Evolutionary conservation across 1,140 invertebrate species (phyloP).

Genomic region (Zaprionus nigranus): DNA sequence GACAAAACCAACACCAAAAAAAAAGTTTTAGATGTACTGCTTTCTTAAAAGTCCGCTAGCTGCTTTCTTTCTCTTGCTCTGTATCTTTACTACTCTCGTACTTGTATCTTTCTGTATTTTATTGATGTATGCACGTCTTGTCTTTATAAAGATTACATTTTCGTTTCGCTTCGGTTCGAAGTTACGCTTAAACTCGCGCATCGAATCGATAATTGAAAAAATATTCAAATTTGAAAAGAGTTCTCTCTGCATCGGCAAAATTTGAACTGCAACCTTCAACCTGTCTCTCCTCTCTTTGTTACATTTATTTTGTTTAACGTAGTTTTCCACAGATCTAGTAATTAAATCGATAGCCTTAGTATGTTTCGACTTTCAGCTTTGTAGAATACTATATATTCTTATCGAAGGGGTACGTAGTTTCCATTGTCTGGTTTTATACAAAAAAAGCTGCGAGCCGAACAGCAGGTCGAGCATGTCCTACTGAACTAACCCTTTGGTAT

Average conservation of each 20-base stretch:
- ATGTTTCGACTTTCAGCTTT: slow-evolving; percentile 34
- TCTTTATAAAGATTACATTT: slow-evolving; percentile 46
- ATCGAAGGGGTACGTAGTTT: slow-evolving; percentile 57
- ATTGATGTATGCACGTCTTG: slow-evolving; percentile 68
- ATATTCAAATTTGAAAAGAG: slow-evolving; percentile 74
- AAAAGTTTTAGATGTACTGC: slow-evolving; percentile 47
- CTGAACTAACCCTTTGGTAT: slow-evolving; percentile 16
- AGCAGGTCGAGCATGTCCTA: slow-evolving; percentile 43
- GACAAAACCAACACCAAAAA: slow-evolving; percentile 32
- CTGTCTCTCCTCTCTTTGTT: slow-evolving; percentile 22
- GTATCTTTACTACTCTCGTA: slow-evolving; percentile 10
- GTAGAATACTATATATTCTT: slow-evolving; percentile 47
- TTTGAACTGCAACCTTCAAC: slow-evolving; percentile 47
- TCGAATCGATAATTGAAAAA: slow-evolving; percentile 43
- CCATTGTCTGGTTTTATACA: slow-evolving; percentile 84
- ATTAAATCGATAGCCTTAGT: slow-evolving; percentile 34
- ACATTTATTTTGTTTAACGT: slow-evolving; percentile 20
- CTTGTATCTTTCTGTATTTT: slow-evolving; percentile 66
- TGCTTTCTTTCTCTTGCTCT: slow-evolving; percentile 52
- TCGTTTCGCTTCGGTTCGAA: slow-evolving; percentile 32
- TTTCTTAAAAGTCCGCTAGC: slow-evolving; percentile 39
- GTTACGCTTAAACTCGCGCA: neutral
- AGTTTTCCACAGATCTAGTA: slow-evolving; percentile 16
- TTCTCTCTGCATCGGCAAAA: slow-evolving; percentile 51
- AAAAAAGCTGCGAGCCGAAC: slow-evolving; percentile 52